A percentile compares a stretch with the other conserved stretches of the same genome.
phyloP scores from a whole-genome alignment of 2,113 vertebrate genomes.

The Lates calcarifer region DNA sequence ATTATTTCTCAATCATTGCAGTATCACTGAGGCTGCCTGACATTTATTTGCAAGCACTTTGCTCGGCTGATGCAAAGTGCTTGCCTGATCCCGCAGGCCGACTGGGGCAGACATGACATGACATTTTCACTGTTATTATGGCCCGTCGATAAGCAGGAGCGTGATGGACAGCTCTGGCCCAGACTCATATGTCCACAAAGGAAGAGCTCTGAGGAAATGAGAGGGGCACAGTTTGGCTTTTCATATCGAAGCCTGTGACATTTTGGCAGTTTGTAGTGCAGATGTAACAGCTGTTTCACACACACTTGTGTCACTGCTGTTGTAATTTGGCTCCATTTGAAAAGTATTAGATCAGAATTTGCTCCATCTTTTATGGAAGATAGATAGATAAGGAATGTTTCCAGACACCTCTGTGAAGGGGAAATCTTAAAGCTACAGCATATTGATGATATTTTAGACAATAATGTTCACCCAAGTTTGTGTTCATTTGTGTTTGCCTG shows the following conservation, averaged over 20 bases:
- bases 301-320: neutral
- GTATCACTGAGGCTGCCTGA: conserved; percentile 28
- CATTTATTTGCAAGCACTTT: conserved; percentile 40
- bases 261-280: neutral
- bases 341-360: no score
- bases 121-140: conserved; percentile 34
- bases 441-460: neutral
- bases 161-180: neutral
- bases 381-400: no score
- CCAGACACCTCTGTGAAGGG: no score
- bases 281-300: neutral
- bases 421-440: no score
- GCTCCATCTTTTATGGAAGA: no score
- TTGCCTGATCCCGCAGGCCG: conserved; percentile 8
- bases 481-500: no score
- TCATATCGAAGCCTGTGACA: neutral
- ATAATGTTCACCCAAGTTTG: no score
- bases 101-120: conserved; percentile 1
- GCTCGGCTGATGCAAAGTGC: conserved; percentile 15
- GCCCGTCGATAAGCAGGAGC: conserved; percentile 23
- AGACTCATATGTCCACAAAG: conserved; percentile 8
- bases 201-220: neutral
- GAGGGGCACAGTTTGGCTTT: neutral
- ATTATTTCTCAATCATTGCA: conserved; percentile 22
- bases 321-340: neutral